Base-by-base conservation (phyloP, 2,797 vertebrate species). In the Picus viridis region DNA sequence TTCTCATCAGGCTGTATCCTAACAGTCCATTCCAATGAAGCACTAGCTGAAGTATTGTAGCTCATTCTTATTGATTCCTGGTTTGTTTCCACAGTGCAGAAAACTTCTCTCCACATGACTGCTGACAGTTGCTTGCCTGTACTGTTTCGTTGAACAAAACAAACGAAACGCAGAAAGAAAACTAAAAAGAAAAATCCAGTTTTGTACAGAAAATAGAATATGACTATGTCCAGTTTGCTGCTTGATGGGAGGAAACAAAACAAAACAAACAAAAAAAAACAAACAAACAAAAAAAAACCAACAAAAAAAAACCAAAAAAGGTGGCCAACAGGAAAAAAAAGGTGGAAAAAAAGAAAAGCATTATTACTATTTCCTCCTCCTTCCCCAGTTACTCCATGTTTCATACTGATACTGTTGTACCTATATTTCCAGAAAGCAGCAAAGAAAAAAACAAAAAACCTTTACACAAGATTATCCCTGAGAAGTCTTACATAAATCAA, bases 381-480 rank as follows among this genome's bases (percentile, higher is more conserved):
- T 62, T 8, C 72, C 65, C 69, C 62, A 85, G 26, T 91, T 90
- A 95, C 47, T 91, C 88, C 86, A 64, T 86, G 53, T 75, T 88
- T 93, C 39, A 39, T 62, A 93, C 47, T 22, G 80, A 82, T 82
- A 85, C 12, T 68, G 24, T 88, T 23, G 63, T 85, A 90, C 89
- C 83, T 86, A 93, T 5, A 87, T 75, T 85, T 78, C 96, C 96
- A 95, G 63, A 95, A 97, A 92, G 86, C 86, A 88, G 90, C 53
- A 67, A 90, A 77, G 43, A 16, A 89, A 94, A 83, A 91, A 86
- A 16, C 88, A 94, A 83, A 91, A 86, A 95, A 78, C 65, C 58
- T 93, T 95, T 96, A 97, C 97, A 86, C 86, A 95, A 97, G 94
- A 96, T 96, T 95, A 96, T 98, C 98, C 98, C 98, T 98, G 98